Conservation (phyloP, 2,888 invertebrate genomes). For the Rhodophaea formosa region DNA sequence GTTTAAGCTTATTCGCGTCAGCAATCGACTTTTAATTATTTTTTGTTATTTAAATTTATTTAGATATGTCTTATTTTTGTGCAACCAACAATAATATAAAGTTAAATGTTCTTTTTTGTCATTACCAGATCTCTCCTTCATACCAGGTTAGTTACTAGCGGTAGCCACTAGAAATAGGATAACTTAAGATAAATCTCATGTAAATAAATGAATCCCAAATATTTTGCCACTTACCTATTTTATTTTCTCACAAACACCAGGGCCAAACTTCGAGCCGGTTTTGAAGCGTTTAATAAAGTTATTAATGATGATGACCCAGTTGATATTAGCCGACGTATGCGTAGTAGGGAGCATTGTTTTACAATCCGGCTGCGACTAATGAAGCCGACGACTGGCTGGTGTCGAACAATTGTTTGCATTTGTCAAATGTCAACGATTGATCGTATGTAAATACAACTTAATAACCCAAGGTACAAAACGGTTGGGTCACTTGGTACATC, state of each 20-base stretch:
- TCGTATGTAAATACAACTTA: neutral
- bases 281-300: neutral
- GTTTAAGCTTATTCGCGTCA: neutral
- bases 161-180: too few relatives aligned
- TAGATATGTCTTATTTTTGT: too few relatives aligned
- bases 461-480: neutral
- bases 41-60: too few relatives aligned
- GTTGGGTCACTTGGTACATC: too few relatives aligned
- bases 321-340: neutral
- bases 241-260: neutral
- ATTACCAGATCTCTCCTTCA: too few relatives aligned
- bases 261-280: neutral
- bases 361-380: neutral
- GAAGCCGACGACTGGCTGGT: neutral
- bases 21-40: neutral
- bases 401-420: neutral
- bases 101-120: too few relatives aligned
- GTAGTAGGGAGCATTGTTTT: neutral
- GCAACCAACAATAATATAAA: too few relatives aligned
- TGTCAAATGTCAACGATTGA: neutral
- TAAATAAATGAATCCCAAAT: too few relatives aligned
- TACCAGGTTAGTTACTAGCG: too few relatives aligned
- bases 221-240: neutral
- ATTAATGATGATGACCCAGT: neutral
- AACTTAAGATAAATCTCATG: too few relatives aligned